These are phyloP conservation scores for Euwallacea fornicatus DNA, from an alignment of 1,140 invertebrate genomes.

Conservation along the genomic window DNA sequence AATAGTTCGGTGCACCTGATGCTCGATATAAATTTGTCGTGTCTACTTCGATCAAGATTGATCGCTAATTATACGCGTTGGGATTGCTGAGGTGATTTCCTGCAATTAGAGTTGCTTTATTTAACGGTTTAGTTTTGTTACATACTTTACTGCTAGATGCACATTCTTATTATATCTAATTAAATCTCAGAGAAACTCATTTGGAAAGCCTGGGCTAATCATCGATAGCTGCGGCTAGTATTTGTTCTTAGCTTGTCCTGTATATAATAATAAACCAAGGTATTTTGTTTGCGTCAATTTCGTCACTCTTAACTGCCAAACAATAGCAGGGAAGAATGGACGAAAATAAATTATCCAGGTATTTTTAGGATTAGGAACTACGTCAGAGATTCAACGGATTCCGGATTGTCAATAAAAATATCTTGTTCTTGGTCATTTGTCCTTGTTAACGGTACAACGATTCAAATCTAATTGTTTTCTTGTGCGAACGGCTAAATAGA, in stretches of 20 bases:
- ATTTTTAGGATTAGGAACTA: slow-evolving; percentile 17
- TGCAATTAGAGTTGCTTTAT: slow-evolving; percentile 5
- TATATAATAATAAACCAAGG: not conserved
- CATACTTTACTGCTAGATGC: not conserved
- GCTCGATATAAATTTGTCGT: slow-evolving; percentile 31
- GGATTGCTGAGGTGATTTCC: slow-evolving; percentile 22
- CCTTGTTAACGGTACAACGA: slow-evolving; percentile 19
- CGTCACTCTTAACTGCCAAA: slow-evolving; percentile 26
- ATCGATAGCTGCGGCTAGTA: no score
- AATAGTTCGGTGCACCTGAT: slow-evolving; percentile 27
- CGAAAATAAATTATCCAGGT: slow-evolving; percentile 14
- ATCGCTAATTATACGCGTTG: slow-evolving; percentile 36
- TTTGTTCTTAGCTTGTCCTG: no score
- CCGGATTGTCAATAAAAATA: slow-evolving; percentile 33
- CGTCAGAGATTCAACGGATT: slow-evolving; percentile 26
- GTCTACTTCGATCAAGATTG: slow-evolving; percentile 31
- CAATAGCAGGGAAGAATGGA: slow-evolving; percentile 14
- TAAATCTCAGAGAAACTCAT: no score
- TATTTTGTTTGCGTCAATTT: slow-evolving; percentile 18
- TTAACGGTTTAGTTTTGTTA: slow-evolving; percentile 19
- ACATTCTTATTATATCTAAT: no score
- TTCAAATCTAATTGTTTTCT: slow-evolving; percentile 14
- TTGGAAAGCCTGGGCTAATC: no score
- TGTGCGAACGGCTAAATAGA: slow-evolving; percentile 17
- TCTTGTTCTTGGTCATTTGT: slow-evolving; percentile 8